Conservation (phyloP, 2,113 vertebrate genomes). For the Typhlomys cinereus region DNA sequence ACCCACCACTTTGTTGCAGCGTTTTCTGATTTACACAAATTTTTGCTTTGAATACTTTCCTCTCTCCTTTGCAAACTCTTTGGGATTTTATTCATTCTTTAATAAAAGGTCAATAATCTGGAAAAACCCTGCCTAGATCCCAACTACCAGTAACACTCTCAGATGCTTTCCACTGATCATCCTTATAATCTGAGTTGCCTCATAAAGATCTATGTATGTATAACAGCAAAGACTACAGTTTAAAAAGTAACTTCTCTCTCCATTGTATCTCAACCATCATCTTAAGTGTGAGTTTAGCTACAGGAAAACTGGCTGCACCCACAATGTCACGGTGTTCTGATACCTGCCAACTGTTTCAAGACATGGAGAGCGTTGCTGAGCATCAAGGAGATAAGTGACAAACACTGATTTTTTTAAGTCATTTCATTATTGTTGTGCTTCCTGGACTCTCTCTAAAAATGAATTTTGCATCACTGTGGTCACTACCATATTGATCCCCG, state of each 20-base stretch:
- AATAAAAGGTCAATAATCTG: no score
- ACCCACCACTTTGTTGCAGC: no score
- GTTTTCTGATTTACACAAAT: no score
- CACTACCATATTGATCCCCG: not conserved
- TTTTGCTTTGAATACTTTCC: no score
- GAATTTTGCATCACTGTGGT: not conserved
- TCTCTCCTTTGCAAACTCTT: no score
- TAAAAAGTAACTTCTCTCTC: not conserved
- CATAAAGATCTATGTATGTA: not conserved
- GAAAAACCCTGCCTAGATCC: no score
- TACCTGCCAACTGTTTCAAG: not conserved
- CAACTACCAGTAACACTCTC: no score
- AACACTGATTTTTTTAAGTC: slow-evolving; percentile 15
- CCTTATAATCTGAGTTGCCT: slow-evolving; percentile 39
- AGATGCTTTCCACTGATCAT: slow-evolving; percentile 24
- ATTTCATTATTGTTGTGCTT: not conserved
- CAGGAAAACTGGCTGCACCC: not conserved
- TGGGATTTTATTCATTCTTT: no score
- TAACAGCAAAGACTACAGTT: not conserved
- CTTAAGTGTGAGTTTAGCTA: not conserved
- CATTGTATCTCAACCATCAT: not conserved
- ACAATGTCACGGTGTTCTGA: not conserved
- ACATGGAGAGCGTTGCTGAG: not conserved
- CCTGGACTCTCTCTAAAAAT: not conserved
- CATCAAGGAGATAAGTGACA: not conserved